phyloP scores from a whole-genome alignment of 2,888 invertebrate genomes.

The Selenia dentaria region DNA sequence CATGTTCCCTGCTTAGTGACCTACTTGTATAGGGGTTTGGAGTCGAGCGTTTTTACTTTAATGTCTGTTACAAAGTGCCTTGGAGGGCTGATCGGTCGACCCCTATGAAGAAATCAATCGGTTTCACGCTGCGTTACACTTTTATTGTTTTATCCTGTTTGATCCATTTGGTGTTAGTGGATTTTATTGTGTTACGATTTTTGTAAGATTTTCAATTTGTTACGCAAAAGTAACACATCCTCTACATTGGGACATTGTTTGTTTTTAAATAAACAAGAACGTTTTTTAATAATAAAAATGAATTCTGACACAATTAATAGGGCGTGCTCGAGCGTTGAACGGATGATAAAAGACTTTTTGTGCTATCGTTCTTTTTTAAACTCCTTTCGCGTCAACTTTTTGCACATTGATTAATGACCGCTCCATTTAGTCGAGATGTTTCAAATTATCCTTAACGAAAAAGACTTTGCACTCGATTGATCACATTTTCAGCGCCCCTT shows the following conservation, averaged over 20 bases:
- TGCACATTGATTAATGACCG: constrained; percentile 63
- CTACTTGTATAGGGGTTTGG: constrained; percentile 58
- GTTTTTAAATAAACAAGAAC: constrained; percentile 36
- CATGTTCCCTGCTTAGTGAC: constrained; percentile 71
- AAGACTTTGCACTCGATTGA: constrained; percentile 47
- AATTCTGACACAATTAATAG: constrained; percentile 50
- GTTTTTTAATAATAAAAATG: constrained; percentile 35
- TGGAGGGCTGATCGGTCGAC: constrained; percentile 44
- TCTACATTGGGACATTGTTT: constrained; percentile 10
- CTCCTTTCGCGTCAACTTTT: constrained; percentile 59
- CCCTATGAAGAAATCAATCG: constrained; percentile 62
- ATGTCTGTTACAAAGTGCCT: constrained; percentile 48
- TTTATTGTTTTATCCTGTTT: constrained; percentile 58
- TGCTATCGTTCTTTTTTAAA: constrained; percentile 53
- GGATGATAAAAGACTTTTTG: constrained; percentile 59
- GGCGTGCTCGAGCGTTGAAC: constrained; percentile 42
- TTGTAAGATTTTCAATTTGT: constrained; percentile 26
- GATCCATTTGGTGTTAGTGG: constrained; percentile 37
- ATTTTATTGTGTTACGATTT: constrained; percentile 24
- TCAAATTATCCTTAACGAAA: constrained; percentile 46
- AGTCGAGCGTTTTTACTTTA: constrained; percentile 49
- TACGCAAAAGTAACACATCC: constrained; percentile 9
- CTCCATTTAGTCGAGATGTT: constrained; percentile 50
- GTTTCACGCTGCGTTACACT: constrained; percentile 52
- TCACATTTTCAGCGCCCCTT: constrained; percentile 40